These are phyloP conservation scores for Ovis canadensis DNA, from an alignment of 2,113 vertebrate species.

Conservation along the genomic window DNA sequence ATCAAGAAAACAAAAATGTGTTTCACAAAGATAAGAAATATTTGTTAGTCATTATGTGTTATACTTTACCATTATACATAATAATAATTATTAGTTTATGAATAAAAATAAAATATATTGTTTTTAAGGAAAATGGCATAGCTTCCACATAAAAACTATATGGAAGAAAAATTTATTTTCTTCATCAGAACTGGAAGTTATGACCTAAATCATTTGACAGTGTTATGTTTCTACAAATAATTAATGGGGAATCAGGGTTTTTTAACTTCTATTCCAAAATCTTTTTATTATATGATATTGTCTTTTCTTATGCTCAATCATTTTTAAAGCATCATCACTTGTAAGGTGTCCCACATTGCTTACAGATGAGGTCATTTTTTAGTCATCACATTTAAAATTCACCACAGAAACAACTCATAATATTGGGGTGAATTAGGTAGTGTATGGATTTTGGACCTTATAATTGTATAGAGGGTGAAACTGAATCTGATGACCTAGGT, in stretches of 20 bases:
- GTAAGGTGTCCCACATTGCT: neutral
- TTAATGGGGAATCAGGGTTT: neutral
- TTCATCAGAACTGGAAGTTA: neutral
- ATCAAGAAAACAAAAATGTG: neutral
- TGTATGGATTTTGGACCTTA: neutral
- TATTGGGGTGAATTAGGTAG: neutral
- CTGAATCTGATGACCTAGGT: neutral
- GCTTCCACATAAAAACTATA: neutral
- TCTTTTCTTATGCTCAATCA: neutral
- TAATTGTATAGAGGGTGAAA: neutral
- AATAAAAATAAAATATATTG: neutral
- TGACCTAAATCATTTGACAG: neutral
- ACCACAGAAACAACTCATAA: neutral
- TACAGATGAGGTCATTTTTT: neutral
- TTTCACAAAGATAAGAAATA: neutral
- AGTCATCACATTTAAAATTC: neutral
- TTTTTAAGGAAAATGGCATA: neutral
- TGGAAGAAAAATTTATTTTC: neutral
- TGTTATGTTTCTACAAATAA: neutral
- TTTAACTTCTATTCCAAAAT: neutral
- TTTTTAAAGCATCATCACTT: neutral
- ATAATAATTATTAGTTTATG: neutral
- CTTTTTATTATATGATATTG: neutral
- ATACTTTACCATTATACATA: neutral
- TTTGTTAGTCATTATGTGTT: neutral